Evolutionary conservation across 2,888 invertebrate genomes (phyloP), one percentile per base, ranked within the genome.

Genomic region (Xylota sylvarum): DNA sequence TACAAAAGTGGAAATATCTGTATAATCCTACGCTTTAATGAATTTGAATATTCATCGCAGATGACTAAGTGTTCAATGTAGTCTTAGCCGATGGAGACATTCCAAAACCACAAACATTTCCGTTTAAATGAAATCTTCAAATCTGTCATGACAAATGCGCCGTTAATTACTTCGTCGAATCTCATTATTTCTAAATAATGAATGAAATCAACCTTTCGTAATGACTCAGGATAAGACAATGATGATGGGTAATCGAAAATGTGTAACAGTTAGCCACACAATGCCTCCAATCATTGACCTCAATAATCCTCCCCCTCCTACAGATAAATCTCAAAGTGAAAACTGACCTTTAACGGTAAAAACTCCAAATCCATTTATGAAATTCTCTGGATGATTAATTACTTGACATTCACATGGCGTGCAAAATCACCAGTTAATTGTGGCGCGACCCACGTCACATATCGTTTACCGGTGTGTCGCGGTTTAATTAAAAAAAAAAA

Each of bases 351-450:
- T 43, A 78, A 69, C 77, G 58, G 69, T 77, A 67, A 60, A 72
- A 60, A 67, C n/a, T 55, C 23, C 30, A 37, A 74, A 73, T 23
- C 50, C 72, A 67, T 65, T 64, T 67, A 43, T 55, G 55, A 32
- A 46, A 23, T 10, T 32, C 27, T 48, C 12, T 55, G 2, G 79
- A 76, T 85, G 74, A 85, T 76, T 85, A 74, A 80, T 84, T 80
- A 70, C 64, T 40, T 14, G 62, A 74, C 76, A 64, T 48, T 70
- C 56, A 64, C 50, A 80, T 76, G 46, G 70, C 73, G 48, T 64
- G 74, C 80, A 80, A 64, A 80, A 85, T 80, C 80, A 85, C 64
- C 83, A 78, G 73, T 83, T 79, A 83, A 83, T 83, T 83, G 67
- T 55, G 65, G 27, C 72, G 69, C 72, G 78, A 52, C 65, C 27